Conservation (phyloP, 1,140 invertebrate species). For the Sitodiplosis mosellana region DNA sequence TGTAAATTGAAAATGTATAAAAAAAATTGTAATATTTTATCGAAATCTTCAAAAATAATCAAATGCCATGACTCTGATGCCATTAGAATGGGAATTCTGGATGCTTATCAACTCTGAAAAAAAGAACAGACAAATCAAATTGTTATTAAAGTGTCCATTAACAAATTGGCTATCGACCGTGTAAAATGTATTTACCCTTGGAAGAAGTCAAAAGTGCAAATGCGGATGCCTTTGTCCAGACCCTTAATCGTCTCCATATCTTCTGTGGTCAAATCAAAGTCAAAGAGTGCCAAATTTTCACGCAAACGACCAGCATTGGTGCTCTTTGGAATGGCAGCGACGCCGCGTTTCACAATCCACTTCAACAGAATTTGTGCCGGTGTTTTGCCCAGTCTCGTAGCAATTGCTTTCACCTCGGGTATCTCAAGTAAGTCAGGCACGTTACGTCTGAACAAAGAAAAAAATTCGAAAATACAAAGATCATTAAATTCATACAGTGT, state of each 20-base stretch:
- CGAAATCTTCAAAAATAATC: background rate
- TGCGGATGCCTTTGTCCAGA: slow-evolving; percentile 42
- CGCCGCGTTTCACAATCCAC: slow-evolving; percentile 49
- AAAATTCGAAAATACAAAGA: background rate
- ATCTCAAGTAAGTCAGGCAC: slow-evolving; percentile 51
- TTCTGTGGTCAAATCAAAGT: slow-evolving; percentile 33
- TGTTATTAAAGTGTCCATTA: slow-evolving; percentile 1
- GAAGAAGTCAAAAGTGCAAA: slow-evolving; percentile 45
- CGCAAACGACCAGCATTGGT: slow-evolving; percentile 48
- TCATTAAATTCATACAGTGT: background rate
- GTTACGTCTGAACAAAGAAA: slow-evolving; percentile 6
- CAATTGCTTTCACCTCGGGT: slow-evolving; percentile 44
- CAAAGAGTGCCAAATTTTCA: slow-evolving; percentile 40
- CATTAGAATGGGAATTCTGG: slow-evolving; percentile 38
- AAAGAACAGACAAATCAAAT: background rate
- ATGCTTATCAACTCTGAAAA: slow-evolving; percentile 38
- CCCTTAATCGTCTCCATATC: slow-evolving; percentile 33
- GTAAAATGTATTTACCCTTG: slow-evolving; percentile 16
- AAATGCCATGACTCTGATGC: too few species aligned
- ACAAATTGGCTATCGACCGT: background rate
- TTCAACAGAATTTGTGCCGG: slow-evolving; percentile 62
- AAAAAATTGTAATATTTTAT: background rate
- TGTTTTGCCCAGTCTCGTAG: slow-evolving; percentile 44
- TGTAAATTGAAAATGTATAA: background rate
- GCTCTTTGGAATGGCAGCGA: slow-evolving; percentile 72